Evolutionary conservation across 2,113 vertebrate species (phyloP), one percentile per base, ranked within the genome.

Genomic region (Pelecanus crispus): DNA sequence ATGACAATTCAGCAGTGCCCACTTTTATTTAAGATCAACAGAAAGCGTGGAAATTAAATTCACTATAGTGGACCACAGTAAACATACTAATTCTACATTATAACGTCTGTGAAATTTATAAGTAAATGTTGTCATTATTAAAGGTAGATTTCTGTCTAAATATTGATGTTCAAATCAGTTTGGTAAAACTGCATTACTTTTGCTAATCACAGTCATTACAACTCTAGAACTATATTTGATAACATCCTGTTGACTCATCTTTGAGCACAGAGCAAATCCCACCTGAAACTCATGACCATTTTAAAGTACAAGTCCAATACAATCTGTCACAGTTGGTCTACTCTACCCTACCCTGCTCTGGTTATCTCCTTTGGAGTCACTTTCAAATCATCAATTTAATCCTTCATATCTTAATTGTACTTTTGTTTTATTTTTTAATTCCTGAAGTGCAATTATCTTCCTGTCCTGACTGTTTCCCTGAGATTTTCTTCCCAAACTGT

Each of bases 331-430:
- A 50, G 19, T 1, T 86, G 79, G 31, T 36, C 58, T 72, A 40
- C 21, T 18, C 32, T 44, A 44, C 10, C 21, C 32, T 24, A 65
- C 14, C 17, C 73, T 81, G 6, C 8, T 71, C 49, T 7, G 16
- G 22, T 45, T 14, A 49, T 29, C 20, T 36, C 32, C 11, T 16
- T 36, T 32, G 22, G 32, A 81, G 15, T 55, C 19, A 44, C 66
- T 72, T 80, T 24, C 0, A 0, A 90, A 32, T 10, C 2, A 1
- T 5, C 13, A 50, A 2, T 58, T 49, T 31, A 67, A 79, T 56
- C 20, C 14, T 81, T 62, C 17, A 10, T 28, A 25, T 40, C 25
- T 17, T 19, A 85, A 31, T 2, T 61, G 21, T 13, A 13, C 4
- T 53, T 36, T 16, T 38, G 3, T 15, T 13, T 21, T 34, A 13